Evolutionary conservation across 2,113 vertebrate species (phyloP).

Genomic region (Tyto alba): DNA sequence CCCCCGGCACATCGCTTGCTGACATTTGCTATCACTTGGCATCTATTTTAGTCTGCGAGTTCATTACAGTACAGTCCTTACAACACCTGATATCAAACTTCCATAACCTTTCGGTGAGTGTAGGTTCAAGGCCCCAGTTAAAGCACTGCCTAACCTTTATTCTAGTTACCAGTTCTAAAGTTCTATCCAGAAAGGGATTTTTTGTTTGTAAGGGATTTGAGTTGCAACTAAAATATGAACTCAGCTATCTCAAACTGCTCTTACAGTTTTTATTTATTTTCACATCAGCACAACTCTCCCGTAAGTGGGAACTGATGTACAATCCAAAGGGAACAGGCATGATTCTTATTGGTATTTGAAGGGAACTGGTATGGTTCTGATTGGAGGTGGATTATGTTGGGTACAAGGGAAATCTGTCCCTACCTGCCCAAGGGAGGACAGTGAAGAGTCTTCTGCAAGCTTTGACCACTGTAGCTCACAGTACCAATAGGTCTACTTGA

Average conservation of each 20-base stretch:
- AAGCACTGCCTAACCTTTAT: neutral
- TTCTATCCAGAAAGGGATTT: neutral
- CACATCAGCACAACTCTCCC: neutral
- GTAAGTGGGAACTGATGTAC: neutral
- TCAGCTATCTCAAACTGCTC: neutral
- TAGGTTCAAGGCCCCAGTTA: neutral
- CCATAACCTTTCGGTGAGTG: neutral
- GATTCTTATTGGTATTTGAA: neutral
- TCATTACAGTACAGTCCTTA: neutral
- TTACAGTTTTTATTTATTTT: neutral
- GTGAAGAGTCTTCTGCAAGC: neutral
- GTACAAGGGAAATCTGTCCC: neutral
- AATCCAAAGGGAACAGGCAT: neutral
- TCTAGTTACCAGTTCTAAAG: neutral
- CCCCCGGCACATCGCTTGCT: neutral
- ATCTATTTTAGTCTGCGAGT: neutral
- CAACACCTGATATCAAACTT: neutral
- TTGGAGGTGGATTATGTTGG: neutral
- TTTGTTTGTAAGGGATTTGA: neutral
- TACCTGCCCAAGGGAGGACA: neutral
- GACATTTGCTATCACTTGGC: neutral
- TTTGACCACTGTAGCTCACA: neutral
- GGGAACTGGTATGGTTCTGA: neutral
- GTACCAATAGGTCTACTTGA: neutral
- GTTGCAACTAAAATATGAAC: neutral